phyloP scores from a whole-genome alignment of 2,888 invertebrate species.

The Pocota personata region DNA sequence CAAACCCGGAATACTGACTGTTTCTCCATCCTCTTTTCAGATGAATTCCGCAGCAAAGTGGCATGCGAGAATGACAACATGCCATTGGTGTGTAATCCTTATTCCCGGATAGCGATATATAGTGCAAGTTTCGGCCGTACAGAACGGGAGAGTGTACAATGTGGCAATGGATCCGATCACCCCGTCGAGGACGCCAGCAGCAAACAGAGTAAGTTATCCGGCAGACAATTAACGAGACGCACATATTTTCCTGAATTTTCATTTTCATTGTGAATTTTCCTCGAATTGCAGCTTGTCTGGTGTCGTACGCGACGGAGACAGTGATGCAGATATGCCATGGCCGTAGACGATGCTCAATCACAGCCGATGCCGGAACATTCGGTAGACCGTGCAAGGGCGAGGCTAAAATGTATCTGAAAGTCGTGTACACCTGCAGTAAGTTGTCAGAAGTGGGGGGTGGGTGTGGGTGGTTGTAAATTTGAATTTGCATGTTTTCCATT shows the following conservation, averaged over 20 bases:
- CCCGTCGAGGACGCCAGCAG: conserved; percentile 76
- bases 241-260: conserved; percentile 27
- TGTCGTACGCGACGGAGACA: conserved; percentile 94
- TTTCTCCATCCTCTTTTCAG: conserved; percentile 84
- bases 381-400: conserved; percentile 91
- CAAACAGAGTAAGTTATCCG: conserved; percentile 77
- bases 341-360: conserved; percentile 90
- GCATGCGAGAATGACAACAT: conserved; percentile 96
- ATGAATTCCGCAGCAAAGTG: conserved; percentile 96
- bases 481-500: conserved; percentile 71
- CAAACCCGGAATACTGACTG: conserved; percentile 13
- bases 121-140: conserved; percentile 96
- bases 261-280: conserved; percentile 23
- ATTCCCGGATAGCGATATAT: conserved; percentile 94
- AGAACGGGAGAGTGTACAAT: conserved; percentile 93
- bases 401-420: conserved; percentile 92
- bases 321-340: conserved; percentile 94
- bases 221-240: conserved; percentile 42
- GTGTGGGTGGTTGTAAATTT: not conserved
- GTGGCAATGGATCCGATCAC: conserved; percentile 83
- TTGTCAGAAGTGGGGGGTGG: conserved; percentile 74
- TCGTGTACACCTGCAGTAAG: conserved; percentile 94
- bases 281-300: conserved; percentile 88
- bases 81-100: conserved; percentile 93
- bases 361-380: conserved; percentile 92